A percentile compares a stretch with the other conserved stretches of the same genome.
Conservation (phyloP, 2,888 invertebrate species). For the Drosophila putrida region DNA sequence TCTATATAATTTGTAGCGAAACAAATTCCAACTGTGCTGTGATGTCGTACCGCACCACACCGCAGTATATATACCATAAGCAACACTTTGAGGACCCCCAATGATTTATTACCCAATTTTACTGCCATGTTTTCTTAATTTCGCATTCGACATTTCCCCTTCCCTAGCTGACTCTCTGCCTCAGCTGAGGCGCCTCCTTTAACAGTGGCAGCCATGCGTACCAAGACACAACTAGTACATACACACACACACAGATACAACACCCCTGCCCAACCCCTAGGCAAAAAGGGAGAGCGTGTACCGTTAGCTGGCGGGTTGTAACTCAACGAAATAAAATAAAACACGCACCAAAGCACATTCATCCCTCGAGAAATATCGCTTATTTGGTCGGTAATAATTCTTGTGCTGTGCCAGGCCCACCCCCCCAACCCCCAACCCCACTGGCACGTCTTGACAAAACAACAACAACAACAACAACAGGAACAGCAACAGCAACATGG, state of each 20-base stretch:
- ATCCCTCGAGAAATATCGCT: constrained; percentile 85
- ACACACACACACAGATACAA: constrained; percentile 17
- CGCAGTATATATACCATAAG: constrained; percentile 45
- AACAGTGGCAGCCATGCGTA: constrained; percentile 68
- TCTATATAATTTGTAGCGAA: constrained; percentile 73
- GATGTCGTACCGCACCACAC: constrained; percentile 7
- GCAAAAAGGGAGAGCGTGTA: constrained; percentile 56
- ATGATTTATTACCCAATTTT: constrained; percentile 83
- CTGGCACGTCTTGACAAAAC: constrained; percentile 51
- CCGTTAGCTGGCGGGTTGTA: constrained; percentile 77
- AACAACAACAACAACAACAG: constrained; percentile 36
- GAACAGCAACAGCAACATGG: constrained; percentile 19
- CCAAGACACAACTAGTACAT: constrained; percentile 47
- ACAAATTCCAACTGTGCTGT: constrained; percentile 69
- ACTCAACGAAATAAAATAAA: constrained; percentile 85
- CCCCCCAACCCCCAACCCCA: constrained; percentile 5
- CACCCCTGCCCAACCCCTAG: constrained; percentile 53
- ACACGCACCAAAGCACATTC: constrained; percentile 85
- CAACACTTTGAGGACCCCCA: constrained; percentile 78
- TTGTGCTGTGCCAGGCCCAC: constrained; percentile 63
- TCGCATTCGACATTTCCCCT: constrained; percentile 83
- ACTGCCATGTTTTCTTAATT: constrained; percentile 83
- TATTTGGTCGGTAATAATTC: constrained; percentile 85
- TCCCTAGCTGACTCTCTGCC: constrained; percentile 13
- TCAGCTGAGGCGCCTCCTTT: constrained; percentile 58